Evolutionary conservation across 2,113 vertebrate genomes (phyloP).

Genomic region (Brachionichthys hirsutus): DNA sequence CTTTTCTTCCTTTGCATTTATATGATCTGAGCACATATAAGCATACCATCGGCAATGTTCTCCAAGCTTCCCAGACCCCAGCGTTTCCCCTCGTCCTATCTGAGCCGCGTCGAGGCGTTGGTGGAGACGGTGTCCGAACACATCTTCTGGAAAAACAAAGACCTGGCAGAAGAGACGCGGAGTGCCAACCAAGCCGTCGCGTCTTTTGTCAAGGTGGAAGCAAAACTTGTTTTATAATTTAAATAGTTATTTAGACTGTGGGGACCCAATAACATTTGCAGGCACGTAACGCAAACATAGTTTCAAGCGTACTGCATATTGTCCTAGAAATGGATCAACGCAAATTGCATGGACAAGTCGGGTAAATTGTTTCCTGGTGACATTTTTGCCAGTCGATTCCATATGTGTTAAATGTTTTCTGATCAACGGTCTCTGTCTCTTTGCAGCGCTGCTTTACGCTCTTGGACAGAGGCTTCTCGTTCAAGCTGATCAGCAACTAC

Average conservation of each 20-base stretch:
- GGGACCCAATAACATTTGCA: background rate
- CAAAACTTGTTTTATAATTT: background rate
- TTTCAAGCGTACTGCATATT: conserved; percentile 6
- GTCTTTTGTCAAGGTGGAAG: conserved; percentile 89
- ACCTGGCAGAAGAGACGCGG: conserved; percentile 88
- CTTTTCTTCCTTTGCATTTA: background rate
- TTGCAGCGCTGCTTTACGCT: conserved; percentile 91
- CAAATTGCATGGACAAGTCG: conserved; percentile 19
- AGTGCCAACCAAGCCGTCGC: conserved; percentile 89
- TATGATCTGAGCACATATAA: background rate
- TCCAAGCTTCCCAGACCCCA: conserved; percentile 84
- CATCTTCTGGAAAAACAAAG: conserved; percentile 90
- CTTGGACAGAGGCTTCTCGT: conserved; percentile 95
- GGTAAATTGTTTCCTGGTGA: conserved; percentile 11
- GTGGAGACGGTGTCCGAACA: conserved; percentile 90
- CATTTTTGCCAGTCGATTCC: conserved; percentile 21
- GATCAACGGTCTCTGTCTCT: conserved; percentile 11
- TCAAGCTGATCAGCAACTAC: conserved; percentile 91
- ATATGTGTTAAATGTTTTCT: conserved; percentile 18
- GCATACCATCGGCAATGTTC: no score
- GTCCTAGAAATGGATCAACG: conserved; percentile 19
- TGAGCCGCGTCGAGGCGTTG: conserved; percentile 85
- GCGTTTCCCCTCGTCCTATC: conserved; percentile 90
- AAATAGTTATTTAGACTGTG: no score
- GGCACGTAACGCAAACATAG: background rate